Conservation (phyloP, 2,113 vertebrate genomes). For the Gavialis gangeticus region DNA sequence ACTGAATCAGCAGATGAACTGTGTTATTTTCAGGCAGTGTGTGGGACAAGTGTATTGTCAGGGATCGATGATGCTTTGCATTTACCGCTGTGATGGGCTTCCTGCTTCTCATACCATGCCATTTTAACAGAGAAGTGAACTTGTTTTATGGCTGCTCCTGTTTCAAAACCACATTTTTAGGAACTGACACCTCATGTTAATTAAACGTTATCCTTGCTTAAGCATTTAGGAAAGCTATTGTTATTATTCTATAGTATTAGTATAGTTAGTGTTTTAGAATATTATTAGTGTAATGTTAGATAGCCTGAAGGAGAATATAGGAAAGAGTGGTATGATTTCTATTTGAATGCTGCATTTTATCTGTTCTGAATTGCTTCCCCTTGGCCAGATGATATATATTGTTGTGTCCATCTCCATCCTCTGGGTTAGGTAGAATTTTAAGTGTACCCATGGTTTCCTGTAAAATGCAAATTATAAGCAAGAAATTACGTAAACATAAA, state of each 20-base stretch:
- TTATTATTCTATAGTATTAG: neutral
- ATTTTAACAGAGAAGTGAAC: slow-evolving; percentile 57
- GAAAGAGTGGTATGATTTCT: neutral
- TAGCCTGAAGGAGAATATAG: neutral
- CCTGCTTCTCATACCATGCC: slow-evolving; percentile 63
- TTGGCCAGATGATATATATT: neutral
- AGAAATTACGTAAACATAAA: neutral
- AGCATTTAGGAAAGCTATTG: neutral
- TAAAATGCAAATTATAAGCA: neutral
- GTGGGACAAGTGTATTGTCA: neutral
- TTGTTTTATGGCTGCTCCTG: slow-evolving; percentile 54
- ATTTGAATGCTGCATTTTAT: neutral
- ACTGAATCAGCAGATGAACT: slow-evolving; percentile 84
- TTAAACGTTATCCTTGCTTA: neutral
- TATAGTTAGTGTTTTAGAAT: too few relatives aligned
- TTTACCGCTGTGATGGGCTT: slow-evolving; percentile 77
- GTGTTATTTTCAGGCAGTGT: neutral
- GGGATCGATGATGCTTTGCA: slow-evolving; percentile 76
- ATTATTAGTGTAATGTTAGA: neutral
- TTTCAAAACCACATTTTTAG: slow-evolving; percentile 63
- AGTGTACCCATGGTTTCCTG: neutral
- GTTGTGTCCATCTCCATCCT: neutral
- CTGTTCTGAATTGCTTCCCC: neutral
- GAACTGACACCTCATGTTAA: neutral
- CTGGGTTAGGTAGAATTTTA: neutral